Percentiles rank a stretch among this genome's conserved stretches.
Evolutionary conservation across 2,113 vertebrate species (phyloP).

Genomic region (Lagopus leucura): DNA sequence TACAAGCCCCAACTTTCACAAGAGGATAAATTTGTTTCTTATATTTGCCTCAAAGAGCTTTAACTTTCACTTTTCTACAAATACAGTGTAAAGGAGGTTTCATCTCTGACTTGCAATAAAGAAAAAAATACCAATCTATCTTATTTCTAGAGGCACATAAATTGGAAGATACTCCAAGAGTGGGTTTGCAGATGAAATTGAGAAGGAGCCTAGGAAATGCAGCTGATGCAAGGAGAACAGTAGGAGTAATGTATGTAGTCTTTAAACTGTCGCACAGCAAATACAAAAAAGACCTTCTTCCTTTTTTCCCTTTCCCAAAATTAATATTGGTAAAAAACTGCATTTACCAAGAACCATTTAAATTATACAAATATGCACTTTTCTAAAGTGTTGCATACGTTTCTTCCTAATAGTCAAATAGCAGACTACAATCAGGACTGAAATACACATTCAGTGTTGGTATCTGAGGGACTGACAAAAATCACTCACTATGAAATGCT

Average conservation of each 20-base stretch:
- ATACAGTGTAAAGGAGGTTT: not conserved
- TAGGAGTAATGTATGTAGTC: not conserved
- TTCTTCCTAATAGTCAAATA: not conserved
- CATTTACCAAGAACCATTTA: not conserved
- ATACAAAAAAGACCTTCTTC: not conserved
- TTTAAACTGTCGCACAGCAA: not conserved
- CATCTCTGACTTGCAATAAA: not conserved
- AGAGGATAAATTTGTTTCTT: not conserved
- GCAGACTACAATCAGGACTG: not conserved
- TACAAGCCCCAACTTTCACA: not conserved
- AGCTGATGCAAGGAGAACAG: not conserved
- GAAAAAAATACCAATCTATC: not conserved
- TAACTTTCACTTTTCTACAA: not conserved
- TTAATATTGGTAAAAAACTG: not conserved
- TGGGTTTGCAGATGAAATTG: not conserved
- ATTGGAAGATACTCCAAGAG: not conserved
- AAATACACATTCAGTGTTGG: rapidly evolving
- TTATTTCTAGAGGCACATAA: slow-evolving; percentile 11
- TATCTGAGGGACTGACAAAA: not conserved
- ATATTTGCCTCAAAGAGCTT: not conserved
- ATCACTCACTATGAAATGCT: not conserved
- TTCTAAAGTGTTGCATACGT: rapidly evolving
- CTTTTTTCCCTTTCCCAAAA: not conserved
- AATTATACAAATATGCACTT: not conserved
- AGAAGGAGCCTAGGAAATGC: not conserved